These are phyloP conservation scores for Crenuchus spilurus DNA, from an alignment of 2,797 vertebrate species.

Conservation along the genomic window DNA sequence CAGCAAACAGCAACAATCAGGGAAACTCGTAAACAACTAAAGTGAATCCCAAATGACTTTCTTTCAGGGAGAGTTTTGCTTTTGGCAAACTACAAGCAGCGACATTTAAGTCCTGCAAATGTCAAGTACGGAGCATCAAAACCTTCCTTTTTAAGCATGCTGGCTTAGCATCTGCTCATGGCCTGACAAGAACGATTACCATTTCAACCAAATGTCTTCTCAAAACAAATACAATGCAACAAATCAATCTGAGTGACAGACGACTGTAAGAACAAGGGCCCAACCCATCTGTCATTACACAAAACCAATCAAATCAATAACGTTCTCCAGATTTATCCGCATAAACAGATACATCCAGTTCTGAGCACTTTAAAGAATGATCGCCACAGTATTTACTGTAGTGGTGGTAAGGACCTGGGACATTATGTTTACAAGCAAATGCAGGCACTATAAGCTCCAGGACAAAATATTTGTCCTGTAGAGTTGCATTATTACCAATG, in stretches of 20 bases:
- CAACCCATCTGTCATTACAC: no score
- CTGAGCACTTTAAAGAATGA: no score
- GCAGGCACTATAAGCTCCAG: no score
- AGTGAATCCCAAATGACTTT: not conserved
- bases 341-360: no score
- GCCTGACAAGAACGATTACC: not conserved
- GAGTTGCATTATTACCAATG: no score
- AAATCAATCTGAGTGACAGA: not conserved
- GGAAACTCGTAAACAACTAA: slow-evolving; percentile 15
- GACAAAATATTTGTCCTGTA: no score
- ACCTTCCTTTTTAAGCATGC: slow-evolving; percentile 16
- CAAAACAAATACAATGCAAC: not conserved
- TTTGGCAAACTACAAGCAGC: slow-evolving; percentile 57
- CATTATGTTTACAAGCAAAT: no score
- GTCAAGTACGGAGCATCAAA: slow-evolving; percentile 55
- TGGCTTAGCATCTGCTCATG: slow-evolving; percentile 14
- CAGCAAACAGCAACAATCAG: not conserved
- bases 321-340: no score
- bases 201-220: slow-evolving; percentile 1
- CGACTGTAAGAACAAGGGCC: no score
- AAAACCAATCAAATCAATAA: no score
- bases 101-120: slow-evolving; percentile 66
- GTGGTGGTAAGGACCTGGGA: no score
- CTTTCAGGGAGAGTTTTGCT: slow-evolving; percentile 52
- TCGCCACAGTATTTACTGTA: no score